Evolutionary conservation across 2,797 vertebrate species (phyloP), one percentile per base, ranked within the genome.

Genomic region (Danio aesculapii): DNA sequence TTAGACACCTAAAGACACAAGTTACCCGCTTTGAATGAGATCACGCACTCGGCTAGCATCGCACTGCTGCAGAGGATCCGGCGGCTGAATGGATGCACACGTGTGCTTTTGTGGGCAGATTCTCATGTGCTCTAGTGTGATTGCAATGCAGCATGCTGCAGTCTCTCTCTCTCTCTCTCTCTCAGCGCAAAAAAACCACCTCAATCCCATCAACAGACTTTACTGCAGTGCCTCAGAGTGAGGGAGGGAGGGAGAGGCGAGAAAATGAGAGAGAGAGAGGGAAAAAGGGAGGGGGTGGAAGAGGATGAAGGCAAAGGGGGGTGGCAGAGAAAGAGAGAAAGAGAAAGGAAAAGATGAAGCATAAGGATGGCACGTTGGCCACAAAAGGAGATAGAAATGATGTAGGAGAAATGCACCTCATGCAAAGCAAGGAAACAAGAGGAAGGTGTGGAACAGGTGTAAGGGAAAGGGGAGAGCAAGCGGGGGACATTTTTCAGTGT

Each of bases 181-280:
- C 76, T 66, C 87, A 64, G 68, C 21, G 14, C 61, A 41, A 53
- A 47, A 71, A 79, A 79, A 87, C 81, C 69, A 80, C 73, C 75
- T 81, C 84, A 87, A 84, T 86, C 88, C 88, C 85, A 90, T 90
- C 91, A 93, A 92, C 93, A 92, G 92, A 91, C 92, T 91, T 91
- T 91, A 93, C 93, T 94, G 93, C 93, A 94, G 93, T 93, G 93
- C 91, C 83, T 87, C 89, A 93, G 92, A 50, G 47, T 62, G 55
- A 69, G 81, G 53, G 76, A 66, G 74, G 50, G 84, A 74, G 80
- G 52, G 80, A 49, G 75, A 77, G 61, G 59, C 53, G 52, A 70
- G 64, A 71, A 58, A 73, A 57, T 16, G 52, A 75, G 68, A 68
- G 52, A 43, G 52, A 43, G 82, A 75, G 47, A 59, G 53, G 46